A percentile compares a stretch with the other conserved stretches of the same genome.
Conservation (phyloP, 1,140 invertebrate genomes). For the Acromyrmex charruanus region DNA sequence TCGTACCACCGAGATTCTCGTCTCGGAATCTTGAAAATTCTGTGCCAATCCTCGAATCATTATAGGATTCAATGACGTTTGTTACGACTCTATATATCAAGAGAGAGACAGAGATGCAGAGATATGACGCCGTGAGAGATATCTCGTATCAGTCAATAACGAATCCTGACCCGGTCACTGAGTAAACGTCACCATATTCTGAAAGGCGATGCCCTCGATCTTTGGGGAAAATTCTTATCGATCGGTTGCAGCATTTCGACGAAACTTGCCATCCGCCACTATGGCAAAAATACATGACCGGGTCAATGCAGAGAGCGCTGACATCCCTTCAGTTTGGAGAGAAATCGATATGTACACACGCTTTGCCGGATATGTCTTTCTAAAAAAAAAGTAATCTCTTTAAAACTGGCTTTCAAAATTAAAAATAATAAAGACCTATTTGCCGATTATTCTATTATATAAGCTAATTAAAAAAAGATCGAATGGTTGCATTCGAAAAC, state of each 20-base stretch:
- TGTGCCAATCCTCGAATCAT: not conserved
- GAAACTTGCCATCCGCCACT: constrained; percentile 29
- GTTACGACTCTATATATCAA: not conserved
- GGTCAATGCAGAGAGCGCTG: constrained; percentile 26
- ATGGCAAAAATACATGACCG: constrained; percentile 35
- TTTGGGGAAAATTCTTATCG: constrained; percentile 42
- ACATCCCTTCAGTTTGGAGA: not conserved
- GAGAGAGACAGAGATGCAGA: not conserved
- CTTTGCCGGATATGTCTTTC: not conserved
- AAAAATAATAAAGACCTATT: not conserved
- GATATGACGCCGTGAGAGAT: not conserved
- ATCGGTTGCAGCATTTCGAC: constrained; percentile 5
- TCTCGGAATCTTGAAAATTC: not conserved
- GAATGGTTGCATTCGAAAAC: not conserved
- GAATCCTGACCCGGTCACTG: constrained; percentile 20
- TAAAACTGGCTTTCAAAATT: not conserved
- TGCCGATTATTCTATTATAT: not conserved
- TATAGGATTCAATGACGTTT: not conserved
- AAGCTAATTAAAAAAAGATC: not conserved
- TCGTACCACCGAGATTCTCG: not conserved
- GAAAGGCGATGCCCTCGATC: constrained; percentile 32
- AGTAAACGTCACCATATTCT: constrained; percentile 13
- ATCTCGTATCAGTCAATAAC: not conserved
- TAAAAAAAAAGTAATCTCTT: not conserved
- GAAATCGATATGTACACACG: constrained; percentile 4